Base-by-base conservation (phyloP, 2,797 vertebrate genomes). In the Bradypus variegatus region DNA sequence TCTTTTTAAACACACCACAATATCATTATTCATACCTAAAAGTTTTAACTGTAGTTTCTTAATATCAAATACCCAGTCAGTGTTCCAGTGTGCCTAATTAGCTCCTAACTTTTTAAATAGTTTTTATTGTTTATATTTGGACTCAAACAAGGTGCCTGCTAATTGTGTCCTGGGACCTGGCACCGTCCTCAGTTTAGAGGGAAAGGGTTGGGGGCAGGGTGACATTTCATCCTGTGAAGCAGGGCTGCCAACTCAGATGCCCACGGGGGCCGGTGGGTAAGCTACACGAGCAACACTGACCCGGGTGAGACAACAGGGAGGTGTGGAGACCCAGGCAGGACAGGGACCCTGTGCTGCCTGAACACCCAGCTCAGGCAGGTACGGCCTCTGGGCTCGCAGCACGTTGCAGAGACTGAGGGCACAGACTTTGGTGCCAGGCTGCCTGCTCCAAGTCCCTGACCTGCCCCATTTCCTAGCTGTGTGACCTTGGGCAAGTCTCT, bases 351-450 rank as follows among this genome's bases (percentile, higher is more conserved):
- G 62, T n/a, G 50, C 60, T 38, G 7, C 67, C 64, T 70, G 13
- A 25, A 23, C 1, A 1, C 27, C 23, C 31, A 2, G 19, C 23
- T 10, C 5, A 0, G 31, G 48, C 25, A 8, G 33, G 29, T 4
- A 0, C 8, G 13, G 53, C 73, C 25, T 45, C 60, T 21, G 29
- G 23, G 65, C 33, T 45, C 8, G 10, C 19, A 11, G 55, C 16
- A 10, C 21, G 1, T 64, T 14, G 7, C 9, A 2, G 69, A 36
- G 45, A 9, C 72, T 41, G 10, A 70, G 41, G 78, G 45, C 29
- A 41, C 58, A n/a, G 3, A 62, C 16, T 70, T 23, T 36, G n/a
- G 53, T 78, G 62, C 16, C 60, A 62, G 38, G 65, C 83, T 82
- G 1, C 72, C 41, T 13, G 3, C 36, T 75, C 70, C 48, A n/a